phyloP scores from a whole-genome alignment of 2,113 vertebrate species.

The Lamprologus speciosus region DNA sequence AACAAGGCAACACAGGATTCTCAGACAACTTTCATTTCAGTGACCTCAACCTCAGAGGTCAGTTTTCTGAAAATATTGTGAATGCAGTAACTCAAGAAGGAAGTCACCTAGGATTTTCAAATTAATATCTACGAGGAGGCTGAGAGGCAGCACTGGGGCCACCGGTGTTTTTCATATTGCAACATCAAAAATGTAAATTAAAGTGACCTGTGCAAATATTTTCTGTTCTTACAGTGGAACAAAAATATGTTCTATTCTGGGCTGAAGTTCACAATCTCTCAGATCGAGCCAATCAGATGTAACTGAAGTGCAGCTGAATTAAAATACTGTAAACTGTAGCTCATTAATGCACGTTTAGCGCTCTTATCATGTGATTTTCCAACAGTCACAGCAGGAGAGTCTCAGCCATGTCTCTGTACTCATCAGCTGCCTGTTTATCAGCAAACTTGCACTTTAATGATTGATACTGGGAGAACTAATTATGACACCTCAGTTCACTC shows the following conservation, averaged over 20 bases:
- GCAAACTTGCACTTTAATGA: constrained; percentile 66
- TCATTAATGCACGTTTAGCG: constrained; percentile 37
- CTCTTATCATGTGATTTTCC: constrained; percentile 3
- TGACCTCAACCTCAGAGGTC: background rate
- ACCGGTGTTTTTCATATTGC: background rate
- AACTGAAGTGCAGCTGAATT: background rate
- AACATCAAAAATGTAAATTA: accelerated
- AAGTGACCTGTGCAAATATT: background rate
- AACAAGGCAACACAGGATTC: accelerated
- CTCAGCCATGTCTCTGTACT: constrained; percentile 21
- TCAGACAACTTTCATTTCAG: background rate
- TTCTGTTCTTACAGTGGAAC: accelerated
- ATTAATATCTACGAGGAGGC: background rate
- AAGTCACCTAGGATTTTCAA: background rate
- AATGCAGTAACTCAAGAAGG: background rate
- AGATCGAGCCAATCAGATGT: background rate
- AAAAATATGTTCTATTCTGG: background rate
- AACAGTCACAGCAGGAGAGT: background rate
- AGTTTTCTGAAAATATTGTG: background rate
- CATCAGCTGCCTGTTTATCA: constrained; percentile 63
- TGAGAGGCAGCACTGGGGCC: background rate
- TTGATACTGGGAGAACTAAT: constrained; percentile 68
- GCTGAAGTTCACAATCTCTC: background rate
- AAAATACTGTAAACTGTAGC: background rate
- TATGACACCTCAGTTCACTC: constrained; percentile 70